A percentile compares a stretch with the other conserved stretches of the same genome.
phyloP scores from a whole-genome alignment of 2,113 vertebrate species.

The Triplophysa rosa region DNA sequence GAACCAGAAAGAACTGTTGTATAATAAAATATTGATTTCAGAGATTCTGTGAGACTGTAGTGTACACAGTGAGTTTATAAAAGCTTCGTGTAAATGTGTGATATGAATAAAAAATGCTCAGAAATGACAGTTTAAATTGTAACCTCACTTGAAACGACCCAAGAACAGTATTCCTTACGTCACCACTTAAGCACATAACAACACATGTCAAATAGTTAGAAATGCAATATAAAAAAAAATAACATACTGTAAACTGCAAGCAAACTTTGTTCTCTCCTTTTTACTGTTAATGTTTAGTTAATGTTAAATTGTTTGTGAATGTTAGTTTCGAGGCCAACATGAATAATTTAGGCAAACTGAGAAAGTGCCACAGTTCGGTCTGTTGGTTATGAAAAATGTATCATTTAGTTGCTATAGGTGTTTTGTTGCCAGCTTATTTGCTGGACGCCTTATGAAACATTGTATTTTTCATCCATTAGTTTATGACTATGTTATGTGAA shows the following conservation, averaged over 20 bases:
- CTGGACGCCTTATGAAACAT: slow-evolving; percentile 44
- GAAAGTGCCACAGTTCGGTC: slow-evolving; percentile 58
- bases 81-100: too few relatives aligned
- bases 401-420: slow-evolving; percentile 65
- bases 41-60: too few relatives aligned
- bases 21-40: too few relatives aligned
- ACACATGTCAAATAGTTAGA: too few relatives aligned
- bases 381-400: slow-evolving; percentile 70
- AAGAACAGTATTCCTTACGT: too few relatives aligned
- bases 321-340: slow-evolving; percentile 54
- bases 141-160: too few relatives aligned
- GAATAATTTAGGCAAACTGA: slow-evolving; percentile 72
- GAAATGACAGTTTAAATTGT: too few relatives aligned
- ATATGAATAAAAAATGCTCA: too few relatives aligned
- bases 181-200: neutral
- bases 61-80: too few relatives aligned
- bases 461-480: slow-evolving; percentile 52
- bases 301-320: slow-evolving; percentile 41
- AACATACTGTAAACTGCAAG: neutral
- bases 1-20: too few relatives aligned
- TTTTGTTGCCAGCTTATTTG: slow-evolving; percentile 59
- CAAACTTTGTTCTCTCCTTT: neutral
- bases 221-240: neutral
- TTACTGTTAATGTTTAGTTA: neutral
- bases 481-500: slow-evolving; percentile 54